These are phyloP conservation scores for Ibidorhyncha struthersii DNA, from an alignment of 2,113 vertebrate genomes.

Conservation along the genomic window DNA sequence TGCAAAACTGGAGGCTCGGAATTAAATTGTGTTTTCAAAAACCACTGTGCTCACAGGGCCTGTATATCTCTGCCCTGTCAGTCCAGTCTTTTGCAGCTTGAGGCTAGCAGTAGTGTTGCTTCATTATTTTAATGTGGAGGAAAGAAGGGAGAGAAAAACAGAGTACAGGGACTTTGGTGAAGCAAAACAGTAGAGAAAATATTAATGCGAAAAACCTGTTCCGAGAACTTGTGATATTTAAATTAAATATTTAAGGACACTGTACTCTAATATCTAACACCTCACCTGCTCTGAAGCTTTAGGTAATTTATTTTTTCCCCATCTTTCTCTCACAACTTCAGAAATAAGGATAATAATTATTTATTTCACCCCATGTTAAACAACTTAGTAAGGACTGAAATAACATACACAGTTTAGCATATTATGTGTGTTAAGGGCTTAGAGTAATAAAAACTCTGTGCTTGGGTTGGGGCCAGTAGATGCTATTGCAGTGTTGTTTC, in stretches of 20 bases:
- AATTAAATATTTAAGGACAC: rapidly evolving
- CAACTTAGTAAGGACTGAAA: neutral
- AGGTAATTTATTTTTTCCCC: neutral
- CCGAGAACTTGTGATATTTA: neutral
- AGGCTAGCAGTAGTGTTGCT: neutral
- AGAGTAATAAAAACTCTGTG: neutral
- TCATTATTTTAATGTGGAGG: neutral
- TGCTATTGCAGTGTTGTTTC: neutral
- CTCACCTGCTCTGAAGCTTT: neutral
- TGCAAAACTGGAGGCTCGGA: neutral
- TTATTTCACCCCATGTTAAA: neutral
- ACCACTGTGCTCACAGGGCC: neutral
- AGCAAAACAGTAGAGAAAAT: neutral
- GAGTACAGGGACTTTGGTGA: neutral
- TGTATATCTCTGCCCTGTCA: neutral
- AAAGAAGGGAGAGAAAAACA: neutral
- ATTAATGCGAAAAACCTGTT: rapidly evolving
- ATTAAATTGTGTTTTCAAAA: neutral
- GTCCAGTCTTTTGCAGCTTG: neutral
- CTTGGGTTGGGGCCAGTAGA: neutral
- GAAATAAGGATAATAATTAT: rapidly evolving
- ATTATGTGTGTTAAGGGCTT: neutral
- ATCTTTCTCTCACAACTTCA: neutral
- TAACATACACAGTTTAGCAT: neutral
- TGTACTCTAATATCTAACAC: neutral